These are phyloP conservation scores for Monomorium pharaonis DNA, from an alignment of 1,140 invertebrate species.

Conservation along the genomic window DNA sequence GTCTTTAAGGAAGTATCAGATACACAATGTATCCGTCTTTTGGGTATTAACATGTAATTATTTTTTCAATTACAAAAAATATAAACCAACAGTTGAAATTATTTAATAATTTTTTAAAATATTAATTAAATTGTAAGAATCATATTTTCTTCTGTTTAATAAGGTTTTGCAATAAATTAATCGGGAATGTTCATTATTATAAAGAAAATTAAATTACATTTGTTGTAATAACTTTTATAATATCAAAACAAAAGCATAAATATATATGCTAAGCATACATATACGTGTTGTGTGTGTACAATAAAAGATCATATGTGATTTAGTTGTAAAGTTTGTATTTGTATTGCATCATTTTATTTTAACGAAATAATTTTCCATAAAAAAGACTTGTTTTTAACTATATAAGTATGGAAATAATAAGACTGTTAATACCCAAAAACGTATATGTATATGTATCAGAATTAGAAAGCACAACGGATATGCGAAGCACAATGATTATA, in stretches of 20 bases:
- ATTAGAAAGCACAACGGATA: slow-evolving; percentile 32
- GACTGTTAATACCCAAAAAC: slow-evolving; percentile 21
- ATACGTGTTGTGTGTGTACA: no score
- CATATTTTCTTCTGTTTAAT: not conserved
- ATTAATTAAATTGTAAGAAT: not conserved
- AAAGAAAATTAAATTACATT: not conserved
- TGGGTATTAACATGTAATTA: not conserved
- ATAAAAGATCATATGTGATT: no score
- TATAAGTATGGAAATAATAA: slow-evolving; percentile 2
- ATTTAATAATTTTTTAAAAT: not conserved
- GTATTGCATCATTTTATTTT: not conserved
- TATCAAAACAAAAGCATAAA: not conserved
- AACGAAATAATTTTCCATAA: not conserved
- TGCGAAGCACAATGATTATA: slow-evolving; percentile 17
- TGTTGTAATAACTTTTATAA: not conserved
- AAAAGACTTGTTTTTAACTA: not conserved
- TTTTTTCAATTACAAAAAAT: not conserved
- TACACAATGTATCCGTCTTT: not conserved
- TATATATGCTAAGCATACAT: no score
- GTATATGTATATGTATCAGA: not conserved
- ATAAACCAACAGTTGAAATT: not conserved
- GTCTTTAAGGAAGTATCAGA: not conserved
- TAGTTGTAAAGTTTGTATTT: no score
- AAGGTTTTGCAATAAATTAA: not conserved
- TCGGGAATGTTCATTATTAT: not conserved